phyloP scores from a whole-genome alignment of 2,888 invertebrate genomes.

The Eudasyphora cyanicolor region DNA sequence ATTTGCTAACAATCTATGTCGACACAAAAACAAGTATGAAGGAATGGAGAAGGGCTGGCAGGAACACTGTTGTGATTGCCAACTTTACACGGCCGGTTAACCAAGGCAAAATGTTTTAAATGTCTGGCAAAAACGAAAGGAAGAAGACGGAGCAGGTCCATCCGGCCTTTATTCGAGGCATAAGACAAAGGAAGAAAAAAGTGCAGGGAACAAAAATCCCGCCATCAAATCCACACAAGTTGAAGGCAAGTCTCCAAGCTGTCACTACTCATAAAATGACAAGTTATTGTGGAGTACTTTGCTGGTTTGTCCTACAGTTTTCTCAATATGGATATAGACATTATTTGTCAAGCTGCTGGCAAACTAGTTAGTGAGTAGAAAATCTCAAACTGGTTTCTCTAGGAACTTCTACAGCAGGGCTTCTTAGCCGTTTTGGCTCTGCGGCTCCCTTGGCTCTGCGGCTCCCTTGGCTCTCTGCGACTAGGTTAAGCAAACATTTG shows the following conservation, averaged over 20 bases:
- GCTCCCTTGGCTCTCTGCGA: too few relatives aligned
- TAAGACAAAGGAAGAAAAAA: neutral
- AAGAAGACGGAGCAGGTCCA: too few relatives aligned
- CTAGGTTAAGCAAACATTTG: too few relatives aligned
- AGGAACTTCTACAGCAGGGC: too few relatives aligned
- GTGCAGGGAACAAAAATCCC: neutral
- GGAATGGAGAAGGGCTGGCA: conserved; percentile 29
- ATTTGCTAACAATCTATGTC: neutral
- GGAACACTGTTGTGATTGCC: conserved; percentile 56
- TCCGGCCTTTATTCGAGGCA: too few relatives aligned
- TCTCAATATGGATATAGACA: too few relatives aligned
- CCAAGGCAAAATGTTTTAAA: conserved; percentile 49
- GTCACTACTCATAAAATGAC: neutral
- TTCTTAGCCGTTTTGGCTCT: too few relatives aligned
- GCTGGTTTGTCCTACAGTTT: neutral
- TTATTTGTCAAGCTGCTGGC: too few relatives aligned
- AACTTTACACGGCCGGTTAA: conserved; percentile 50
- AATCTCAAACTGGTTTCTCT: too few relatives aligned
- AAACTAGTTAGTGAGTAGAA: too few relatives aligned
- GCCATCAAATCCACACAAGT: conserved; percentile 5
- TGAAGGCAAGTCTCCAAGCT: conserved; percentile 1
- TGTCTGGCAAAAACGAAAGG: neutral
- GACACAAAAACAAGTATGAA: neutral
- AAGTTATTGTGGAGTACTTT: neutral
- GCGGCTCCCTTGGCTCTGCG: too few relatives aligned